Evolutionary conservation across 2,888 invertebrate genomes (phyloP).

Genomic region (Azorinus chamasolen): DNA sequence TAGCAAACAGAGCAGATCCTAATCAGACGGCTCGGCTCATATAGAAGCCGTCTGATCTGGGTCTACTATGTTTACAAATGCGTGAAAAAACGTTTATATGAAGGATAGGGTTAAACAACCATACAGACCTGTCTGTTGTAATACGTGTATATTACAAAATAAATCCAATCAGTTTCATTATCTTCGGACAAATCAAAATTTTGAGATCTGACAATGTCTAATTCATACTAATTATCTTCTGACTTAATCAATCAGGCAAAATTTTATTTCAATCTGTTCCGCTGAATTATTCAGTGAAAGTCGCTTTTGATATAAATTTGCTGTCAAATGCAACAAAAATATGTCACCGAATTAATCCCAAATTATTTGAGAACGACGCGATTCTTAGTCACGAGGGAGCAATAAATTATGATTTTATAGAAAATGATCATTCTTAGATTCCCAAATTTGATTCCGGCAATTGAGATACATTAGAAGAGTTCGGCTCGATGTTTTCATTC

Average conservation of each 20-base stretch:
- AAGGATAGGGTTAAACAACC: too few species aligned
- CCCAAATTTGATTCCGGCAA: conserved; percentile 48
- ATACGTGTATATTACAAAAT: too few species aligned
- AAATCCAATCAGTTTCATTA: too few species aligned
- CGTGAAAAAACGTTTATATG: too few species aligned
- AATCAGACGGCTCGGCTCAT: too few species aligned
- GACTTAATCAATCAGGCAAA: conserved; percentile 1
- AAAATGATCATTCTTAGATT: conserved; percentile 20
- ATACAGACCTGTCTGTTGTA: too few species aligned
- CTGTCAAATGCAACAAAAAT: conserved; percentile 12
- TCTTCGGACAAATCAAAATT: too few species aligned
- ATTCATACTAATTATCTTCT: conserved; percentile 9
- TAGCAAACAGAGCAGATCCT: too few species aligned
- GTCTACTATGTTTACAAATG: too few species aligned
- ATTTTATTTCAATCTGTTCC: conserved; percentile 1
- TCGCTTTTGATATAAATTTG: conserved; percentile 12
- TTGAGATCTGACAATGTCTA: conserved; percentile 2
- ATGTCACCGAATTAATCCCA: conserved; percentile 12
- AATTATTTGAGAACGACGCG: conserved; percentile 5
- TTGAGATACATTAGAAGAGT: conserved; percentile 27
- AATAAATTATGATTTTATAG: conserved; percentile 36
- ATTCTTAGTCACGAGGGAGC: conserved; percentile 20
- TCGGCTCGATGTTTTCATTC: too few species aligned
- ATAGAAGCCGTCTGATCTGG: too few species aligned
- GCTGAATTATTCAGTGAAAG: not conserved